Conservation (phyloP, 2,888 invertebrate species). For the Cosmorhoe ocellata region DNA sequence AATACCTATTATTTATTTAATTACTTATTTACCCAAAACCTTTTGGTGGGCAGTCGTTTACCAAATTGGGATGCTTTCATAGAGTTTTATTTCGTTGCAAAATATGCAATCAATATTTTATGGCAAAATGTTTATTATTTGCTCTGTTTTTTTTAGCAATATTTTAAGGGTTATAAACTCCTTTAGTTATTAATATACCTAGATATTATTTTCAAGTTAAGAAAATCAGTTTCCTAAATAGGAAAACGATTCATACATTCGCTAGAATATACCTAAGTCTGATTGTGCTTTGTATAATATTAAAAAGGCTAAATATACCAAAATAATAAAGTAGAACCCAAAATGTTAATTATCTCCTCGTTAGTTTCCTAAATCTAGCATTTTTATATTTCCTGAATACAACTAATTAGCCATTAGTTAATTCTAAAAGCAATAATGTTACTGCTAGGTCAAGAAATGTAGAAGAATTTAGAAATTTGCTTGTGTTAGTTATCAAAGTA, state of each 20-base stretch:
- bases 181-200: slow-evolving; percentile 5
- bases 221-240: slow-evolving; percentile 57
- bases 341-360: neutral
- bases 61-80: slow-evolving; percentile 44
- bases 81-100: slow-evolving; percentile 46
- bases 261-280: slow-evolving; percentile 82
- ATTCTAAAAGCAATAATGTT: slow-evolving; percentile 26
- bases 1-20: slow-evolving; percentile 27
- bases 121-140: slow-evolving; percentile 35
- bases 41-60: slow-evolving; percentile 59
- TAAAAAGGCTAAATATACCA: slow-evolving; percentile 57
- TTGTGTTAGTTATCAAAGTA: slow-evolving; percentile 46
- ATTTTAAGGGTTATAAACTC: slow-evolving; percentile 68
- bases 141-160: slow-evolving; percentile 57
- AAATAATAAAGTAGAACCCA: slow-evolving; percentile 25
- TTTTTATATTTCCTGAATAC: no score
- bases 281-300: slow-evolving; percentile 77
- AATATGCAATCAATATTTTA: slow-evolving; percentile 20
- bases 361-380: slow-evolving; percentile 10
- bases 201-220: slow-evolving; percentile 29
- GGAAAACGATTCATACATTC: slow-evolving; percentile 72
- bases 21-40: slow-evolving; percentile 44
- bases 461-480: slow-evolving; percentile 11
- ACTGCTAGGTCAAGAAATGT: neutral
- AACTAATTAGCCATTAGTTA: neutral